These are phyloP conservation scores for Lacerta viridis DNA, from an alignment of 2,797 vertebrate species.

Conservation along the genomic window DNA sequence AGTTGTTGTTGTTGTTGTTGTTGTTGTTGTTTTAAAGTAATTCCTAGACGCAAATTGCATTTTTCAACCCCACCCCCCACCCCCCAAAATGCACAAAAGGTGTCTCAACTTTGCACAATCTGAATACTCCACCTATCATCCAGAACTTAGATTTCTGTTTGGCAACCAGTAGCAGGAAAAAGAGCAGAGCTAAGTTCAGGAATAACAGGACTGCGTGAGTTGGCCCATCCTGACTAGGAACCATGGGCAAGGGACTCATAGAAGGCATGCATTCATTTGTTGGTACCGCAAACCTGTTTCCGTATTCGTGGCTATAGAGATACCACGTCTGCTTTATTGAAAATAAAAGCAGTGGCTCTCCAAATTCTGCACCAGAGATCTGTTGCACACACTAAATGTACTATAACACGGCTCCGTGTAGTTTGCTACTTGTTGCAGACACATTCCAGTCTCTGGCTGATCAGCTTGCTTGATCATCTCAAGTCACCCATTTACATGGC, in stretches of 20 bases:
- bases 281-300: neutral
- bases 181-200: neutral
- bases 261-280: neutral
- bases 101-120: neutral
- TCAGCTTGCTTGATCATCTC: neutral
- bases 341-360: neutral
- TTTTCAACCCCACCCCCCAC: neutral
- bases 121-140: neutral
- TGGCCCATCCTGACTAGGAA: neutral
- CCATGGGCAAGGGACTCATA: neutral
- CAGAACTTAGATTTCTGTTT: neutral
- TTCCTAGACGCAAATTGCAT: neutral
- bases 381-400: too few species aligned
- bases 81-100: neutral
- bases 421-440: neutral
- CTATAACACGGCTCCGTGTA: too few species aligned
- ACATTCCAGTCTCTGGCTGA: neutral
- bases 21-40: too few species aligned
- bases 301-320: neutral
- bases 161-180: neutral
- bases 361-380: accelerated
- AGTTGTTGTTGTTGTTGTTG: too few species aligned
- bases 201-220: neutral
- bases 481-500: neutral
- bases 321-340: neutral